Conservation (phyloP, 2,888 invertebrate genomes). For the Nomada flava region DNA sequence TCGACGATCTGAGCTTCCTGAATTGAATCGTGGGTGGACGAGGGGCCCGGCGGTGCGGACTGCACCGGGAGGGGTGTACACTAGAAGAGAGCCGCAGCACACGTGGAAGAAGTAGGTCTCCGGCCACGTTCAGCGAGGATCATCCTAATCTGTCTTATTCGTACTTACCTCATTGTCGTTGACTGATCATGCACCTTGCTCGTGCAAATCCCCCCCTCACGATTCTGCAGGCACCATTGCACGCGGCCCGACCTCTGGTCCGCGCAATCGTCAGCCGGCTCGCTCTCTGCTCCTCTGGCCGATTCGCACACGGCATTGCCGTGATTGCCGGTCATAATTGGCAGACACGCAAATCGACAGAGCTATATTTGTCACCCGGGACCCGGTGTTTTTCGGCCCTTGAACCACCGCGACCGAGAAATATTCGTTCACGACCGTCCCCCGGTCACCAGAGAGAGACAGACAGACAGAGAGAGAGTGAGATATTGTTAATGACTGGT, state of each 20-base stretch:
- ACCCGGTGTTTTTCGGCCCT: not conserved
- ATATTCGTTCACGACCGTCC: not conserved
- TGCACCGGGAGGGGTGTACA: not conserved
- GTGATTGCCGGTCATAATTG: conserved; percentile 42
- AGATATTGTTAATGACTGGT: not conserved
- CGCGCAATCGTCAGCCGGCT: conserved; percentile 27
- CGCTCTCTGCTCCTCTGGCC: conserved; percentile 27
- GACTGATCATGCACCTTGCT: conserved; percentile 65
- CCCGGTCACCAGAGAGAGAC: too few species aligned
- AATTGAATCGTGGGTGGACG: conserved; percentile 23
- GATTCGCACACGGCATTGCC: conserved; percentile 39
- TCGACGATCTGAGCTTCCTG: conserved; percentile 39
- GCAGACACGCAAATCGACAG: conserved; percentile 48
- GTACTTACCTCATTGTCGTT: conserved; percentile 64
- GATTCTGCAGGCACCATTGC: conserved; percentile 5
- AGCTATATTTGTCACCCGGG: conserved; percentile 14
- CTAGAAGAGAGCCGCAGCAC: conserved; percentile 10
- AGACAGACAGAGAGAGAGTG: too few species aligned
- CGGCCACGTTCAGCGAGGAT: conserved; percentile 43
- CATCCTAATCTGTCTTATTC: conserved; percentile 55
- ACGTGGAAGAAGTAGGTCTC: conserved; percentile 61
- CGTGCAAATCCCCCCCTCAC: conserved; percentile 40
- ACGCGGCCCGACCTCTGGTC: conserved; percentile 36
- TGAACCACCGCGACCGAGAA: conserved; percentile 3
- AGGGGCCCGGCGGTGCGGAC: not conserved